Conservation (phyloP, 2,888 invertebrate species). For the Scaeva pyrastri region DNA sequence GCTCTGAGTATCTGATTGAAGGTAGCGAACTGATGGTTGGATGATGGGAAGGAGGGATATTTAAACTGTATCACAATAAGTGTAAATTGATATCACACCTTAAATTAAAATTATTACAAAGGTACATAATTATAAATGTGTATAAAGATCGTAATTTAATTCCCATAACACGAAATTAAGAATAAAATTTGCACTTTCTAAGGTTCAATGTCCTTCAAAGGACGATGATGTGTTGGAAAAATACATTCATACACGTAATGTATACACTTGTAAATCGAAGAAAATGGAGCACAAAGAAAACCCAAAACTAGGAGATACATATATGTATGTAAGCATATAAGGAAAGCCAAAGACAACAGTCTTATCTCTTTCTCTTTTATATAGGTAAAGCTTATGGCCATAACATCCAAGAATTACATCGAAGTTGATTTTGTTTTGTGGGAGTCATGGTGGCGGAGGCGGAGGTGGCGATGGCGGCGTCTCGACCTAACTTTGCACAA, state of each 20-base stretch:
- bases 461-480: constrained; percentile 1
- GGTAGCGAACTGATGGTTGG: no score
- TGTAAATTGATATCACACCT: no score
- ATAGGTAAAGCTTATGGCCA: constrained; percentile 21
- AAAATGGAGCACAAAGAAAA: constrained; percentile 32
- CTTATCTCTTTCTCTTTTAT: constrained; percentile 46
- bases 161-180: neutral
- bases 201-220: constrained; percentile 28
- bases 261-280: neutral
- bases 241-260: constrained; percentile 1
- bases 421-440: constrained; percentile 51
- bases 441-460: constrained; percentile 55
- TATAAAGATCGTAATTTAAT: neutral
- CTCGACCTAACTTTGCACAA: constrained; percentile 44
- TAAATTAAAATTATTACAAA: no score
- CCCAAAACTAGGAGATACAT: neutral
- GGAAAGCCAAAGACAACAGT: constrained; percentile 60
- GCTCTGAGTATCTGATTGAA: no score
- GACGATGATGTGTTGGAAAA: constrained; percentile 14
- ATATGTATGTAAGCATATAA: neutral
- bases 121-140: neutral
- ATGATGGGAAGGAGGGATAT: no score
- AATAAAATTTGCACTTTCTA: neutral
- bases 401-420: constrained; percentile 46
- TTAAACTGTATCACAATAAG: no score